A percentile compares a stretch with the other conserved stretches of the same genome.
Evolutionary conservation across 2,888 invertebrate species (phyloP).

Genomic region (Acleris cristana): DNA sequence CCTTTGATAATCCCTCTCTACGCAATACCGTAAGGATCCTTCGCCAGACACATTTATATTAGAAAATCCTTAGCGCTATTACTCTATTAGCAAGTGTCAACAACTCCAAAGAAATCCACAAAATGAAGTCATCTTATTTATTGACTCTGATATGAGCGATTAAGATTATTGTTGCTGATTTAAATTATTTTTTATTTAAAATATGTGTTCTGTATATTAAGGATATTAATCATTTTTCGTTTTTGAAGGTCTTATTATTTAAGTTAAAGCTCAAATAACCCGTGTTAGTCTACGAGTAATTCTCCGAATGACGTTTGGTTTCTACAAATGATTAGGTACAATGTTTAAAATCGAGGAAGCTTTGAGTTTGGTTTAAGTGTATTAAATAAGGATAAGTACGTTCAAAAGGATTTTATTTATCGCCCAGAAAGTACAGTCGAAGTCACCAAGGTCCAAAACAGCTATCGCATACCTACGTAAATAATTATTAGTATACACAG

Average conservation of each 20-base stretch:
- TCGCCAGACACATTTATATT: constrained; percentile 20
- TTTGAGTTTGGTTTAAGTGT: constrained; percentile 67
- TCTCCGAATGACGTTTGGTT: constrained; percentile 39
- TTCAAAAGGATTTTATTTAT: constrained; percentile 48
- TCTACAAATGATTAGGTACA: constrained; percentile 65
- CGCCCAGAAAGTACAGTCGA: not conserved
- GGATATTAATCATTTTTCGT: constrained; percentile 62
- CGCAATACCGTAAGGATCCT: constrained; percentile 10
- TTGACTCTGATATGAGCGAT: constrained; percentile 75
- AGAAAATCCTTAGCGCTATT: constrained; percentile 11
- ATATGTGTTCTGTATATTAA: constrained; percentile 79
- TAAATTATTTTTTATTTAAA: constrained; percentile 75
- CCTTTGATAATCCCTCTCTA: constrained; percentile 15
- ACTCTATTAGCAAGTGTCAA: constrained; percentile 41
- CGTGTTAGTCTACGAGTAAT: constrained; percentile 23
- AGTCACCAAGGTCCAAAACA: no score
- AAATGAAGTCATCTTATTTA: constrained; percentile 79
- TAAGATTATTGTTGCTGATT: constrained; percentile 73
- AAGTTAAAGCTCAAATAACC: constrained; percentile 70
- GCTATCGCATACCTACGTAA: no score
- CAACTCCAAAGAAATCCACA: constrained; percentile 69
- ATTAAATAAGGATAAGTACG: constrained; percentile 75
- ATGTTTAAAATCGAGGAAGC: constrained; percentile 65
- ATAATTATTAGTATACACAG: no score
- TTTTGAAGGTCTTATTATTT: constrained; percentile 63